Evolutionary conservation across 2,888 invertebrate genomes (phyloP).

Genomic region (Charanyca ferruginea): DNA sequence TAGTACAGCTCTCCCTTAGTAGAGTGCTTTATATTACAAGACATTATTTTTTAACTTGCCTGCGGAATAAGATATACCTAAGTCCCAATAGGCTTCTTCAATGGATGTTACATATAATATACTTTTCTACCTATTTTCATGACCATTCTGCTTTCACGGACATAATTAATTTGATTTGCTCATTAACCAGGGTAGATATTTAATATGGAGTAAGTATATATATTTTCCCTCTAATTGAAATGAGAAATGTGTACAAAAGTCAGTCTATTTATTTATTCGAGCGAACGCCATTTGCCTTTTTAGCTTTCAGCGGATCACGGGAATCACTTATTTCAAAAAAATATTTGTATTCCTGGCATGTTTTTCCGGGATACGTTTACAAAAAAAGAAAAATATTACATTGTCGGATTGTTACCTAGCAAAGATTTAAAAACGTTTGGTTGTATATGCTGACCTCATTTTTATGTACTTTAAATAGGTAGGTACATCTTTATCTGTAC

Average conservation of each 20-base stretch:
- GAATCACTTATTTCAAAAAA: constrained; percentile 9
- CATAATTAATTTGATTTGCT: constrained; percentile 25
- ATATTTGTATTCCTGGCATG: neutral
- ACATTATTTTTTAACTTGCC: neutral
- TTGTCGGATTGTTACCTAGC: neutral
- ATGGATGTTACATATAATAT: neutral
- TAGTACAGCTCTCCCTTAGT: neutral
- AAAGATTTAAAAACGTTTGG: neutral
- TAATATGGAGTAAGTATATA: neutral
- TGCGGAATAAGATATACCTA: neutral
- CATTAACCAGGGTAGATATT: constrained; percentile 1
- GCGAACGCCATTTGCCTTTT: constrained; percentile 4
- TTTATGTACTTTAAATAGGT: neutral
- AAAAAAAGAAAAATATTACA: neutral
- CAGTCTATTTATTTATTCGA: constrained; percentile 18
- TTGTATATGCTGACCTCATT: neutral
- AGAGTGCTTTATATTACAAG: neutral
- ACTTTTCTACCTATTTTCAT: neutral
- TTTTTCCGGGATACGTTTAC: neutral
- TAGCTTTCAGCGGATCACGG: constrained; percentile 17
- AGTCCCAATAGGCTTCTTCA: neutral
- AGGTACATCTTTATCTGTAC: too few species aligned
- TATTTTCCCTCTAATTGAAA: neutral
- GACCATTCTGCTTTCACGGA: neutral
- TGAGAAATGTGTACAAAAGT: neutral